Percentiles rank a stretch among this genome's conserved stretches.
These are phyloP conservation scores for Eucera pruinosa DNA, from an alignment of 2,888 invertebrate species.

Conservation along the genomic window DNA sequence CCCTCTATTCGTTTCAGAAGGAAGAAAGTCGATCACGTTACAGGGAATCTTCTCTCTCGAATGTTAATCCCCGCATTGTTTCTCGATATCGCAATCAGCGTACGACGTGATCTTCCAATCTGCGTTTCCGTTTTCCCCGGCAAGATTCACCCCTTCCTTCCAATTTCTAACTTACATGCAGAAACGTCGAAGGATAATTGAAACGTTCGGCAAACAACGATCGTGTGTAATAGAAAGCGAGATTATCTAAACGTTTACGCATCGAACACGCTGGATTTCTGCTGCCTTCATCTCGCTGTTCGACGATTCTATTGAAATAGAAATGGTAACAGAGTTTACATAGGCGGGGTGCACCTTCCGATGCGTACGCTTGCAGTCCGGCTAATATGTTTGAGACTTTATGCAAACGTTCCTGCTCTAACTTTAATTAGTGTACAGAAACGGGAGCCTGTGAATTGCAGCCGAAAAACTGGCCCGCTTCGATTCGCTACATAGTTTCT, in stretches of 20 bases:
- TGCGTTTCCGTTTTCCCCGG: not conserved
- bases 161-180: not conserved
- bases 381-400: constrained; percentile 15
- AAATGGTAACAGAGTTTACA: not conserved
- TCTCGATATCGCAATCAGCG: constrained; percentile 13
- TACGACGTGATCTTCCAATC: not conserved
- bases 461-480: not conserved
- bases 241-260: constrained; percentile 13
- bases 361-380: not conserved
- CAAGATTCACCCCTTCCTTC: too few species aligned
- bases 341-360: not conserved
- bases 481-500: constrained; percentile 2
- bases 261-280: not conserved
- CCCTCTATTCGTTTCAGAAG: not conserved
- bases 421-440: constrained; percentile 32
- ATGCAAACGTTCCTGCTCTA: constrained; percentile 8
- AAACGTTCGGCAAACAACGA: constrained; percentile 11
- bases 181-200: constrained; percentile 19
- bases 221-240: constrained; percentile 3
- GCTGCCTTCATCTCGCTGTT: not conserved
- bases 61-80: constrained; percentile 23
- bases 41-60: not conserved
- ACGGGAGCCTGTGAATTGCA: too few species aligned
- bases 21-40: constrained; percentile 25
- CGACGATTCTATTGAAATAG: constrained; percentile 12